phyloP scores from a whole-genome alignment of 2,113 vertebrate species.

The Holacanthus passer region DNA sequence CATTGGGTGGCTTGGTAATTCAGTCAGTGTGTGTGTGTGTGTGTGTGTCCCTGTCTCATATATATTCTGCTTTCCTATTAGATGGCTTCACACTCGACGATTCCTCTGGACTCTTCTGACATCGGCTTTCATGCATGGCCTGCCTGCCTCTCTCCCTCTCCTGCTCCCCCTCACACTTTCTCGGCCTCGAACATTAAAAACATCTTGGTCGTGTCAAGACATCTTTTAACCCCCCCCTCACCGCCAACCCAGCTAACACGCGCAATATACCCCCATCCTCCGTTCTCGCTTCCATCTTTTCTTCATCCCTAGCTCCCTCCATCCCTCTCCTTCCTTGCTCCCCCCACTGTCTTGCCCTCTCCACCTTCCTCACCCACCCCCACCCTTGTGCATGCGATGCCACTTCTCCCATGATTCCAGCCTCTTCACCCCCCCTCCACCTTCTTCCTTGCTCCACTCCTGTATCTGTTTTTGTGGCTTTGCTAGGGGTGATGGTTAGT shows the following conservation, averaged over 20 bases:
- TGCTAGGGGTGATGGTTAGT: constrained; percentile 70
- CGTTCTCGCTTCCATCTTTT: too few relatives aligned
- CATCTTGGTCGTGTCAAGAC: constrained; percentile 81
- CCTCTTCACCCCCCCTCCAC: constrained; percentile 27
- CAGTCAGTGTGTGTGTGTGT: neutral
- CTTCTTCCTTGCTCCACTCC: constrained; percentile 3
- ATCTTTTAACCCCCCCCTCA: constrained; percentile 65
- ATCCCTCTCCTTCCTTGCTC: constrained; percentile 29
- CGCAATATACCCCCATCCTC: constrained; percentile 22
- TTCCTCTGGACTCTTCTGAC: constrained; percentile 79
- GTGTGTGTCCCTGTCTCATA: constrained; percentile 64
- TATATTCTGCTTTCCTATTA: constrained; percentile 83
- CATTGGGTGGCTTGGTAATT: constrained; percentile 71
- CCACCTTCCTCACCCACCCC: constrained; percentile 29
- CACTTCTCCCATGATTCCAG: constrained; percentile 64
- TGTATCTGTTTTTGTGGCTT: constrained; percentile 62
- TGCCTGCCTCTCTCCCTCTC: constrained; percentile 63
- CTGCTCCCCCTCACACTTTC: constrained; percentile 41
- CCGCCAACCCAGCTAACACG: constrained; percentile 31
- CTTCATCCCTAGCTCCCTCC: neutral
- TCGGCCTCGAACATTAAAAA: constrained; percentile 81
- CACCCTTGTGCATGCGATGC: constrained; percentile 59
- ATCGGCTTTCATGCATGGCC: constrained; percentile 85
- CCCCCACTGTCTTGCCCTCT: constrained; percentile 21
- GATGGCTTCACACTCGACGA: constrained; percentile 80